Evolutionary conservation across 2,888 invertebrate species (phyloP), one percentile per base, ranked within the genome.

Genomic region (Bedellia somnulentella): DNA sequence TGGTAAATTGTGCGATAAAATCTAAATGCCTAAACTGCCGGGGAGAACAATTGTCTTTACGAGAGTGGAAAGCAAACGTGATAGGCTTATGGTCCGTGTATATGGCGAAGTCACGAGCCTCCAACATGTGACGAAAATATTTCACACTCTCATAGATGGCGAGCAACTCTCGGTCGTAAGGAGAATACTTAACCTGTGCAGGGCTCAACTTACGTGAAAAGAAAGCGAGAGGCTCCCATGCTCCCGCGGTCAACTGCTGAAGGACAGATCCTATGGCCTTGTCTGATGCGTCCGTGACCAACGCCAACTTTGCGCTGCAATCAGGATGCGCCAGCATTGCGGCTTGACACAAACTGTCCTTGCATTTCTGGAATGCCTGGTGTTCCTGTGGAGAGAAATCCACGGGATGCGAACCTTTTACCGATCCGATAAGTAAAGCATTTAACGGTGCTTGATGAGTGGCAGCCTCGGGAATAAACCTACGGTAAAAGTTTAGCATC

Each of bases 91-190:
- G n/a, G n/a, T n/a, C n/a, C n/a, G n/a, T n/a, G n/a, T n/a, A n/a
- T n/a, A n/a, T n/a, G 26, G 34, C 54, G 46, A 25, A 47, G 12
- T 30, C 46, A 33, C 39, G 31, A 1, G 50, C 57, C 38, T 66
- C 61, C 1, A 62, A 10, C 38, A 52, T 42, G 22, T 56, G 43
- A 5, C 49, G 36, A n/a, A n/a, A n/a, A n/a, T n/a, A n/a, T n/a
- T n/a, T n/a, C n/a, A n/a, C n/a, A n/a, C n/a, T n/a, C n/a, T 41
- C 35, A 30, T 55, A 61, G 3, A 52, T 47, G 1, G 56, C 59
- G 2, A 57, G 37, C 0, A 67, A 41, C 37, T 62, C 57, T 2
- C 57, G 17, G 29, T 66, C 58, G 34, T 60, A 63, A 1, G 52
- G 43, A 10, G 45, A 39, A 47, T 47, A 45, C n/a, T 52, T 57